Base-by-base conservation (phyloP, 2,888 invertebrate species). In the Amphipoea oculea region DNA sequence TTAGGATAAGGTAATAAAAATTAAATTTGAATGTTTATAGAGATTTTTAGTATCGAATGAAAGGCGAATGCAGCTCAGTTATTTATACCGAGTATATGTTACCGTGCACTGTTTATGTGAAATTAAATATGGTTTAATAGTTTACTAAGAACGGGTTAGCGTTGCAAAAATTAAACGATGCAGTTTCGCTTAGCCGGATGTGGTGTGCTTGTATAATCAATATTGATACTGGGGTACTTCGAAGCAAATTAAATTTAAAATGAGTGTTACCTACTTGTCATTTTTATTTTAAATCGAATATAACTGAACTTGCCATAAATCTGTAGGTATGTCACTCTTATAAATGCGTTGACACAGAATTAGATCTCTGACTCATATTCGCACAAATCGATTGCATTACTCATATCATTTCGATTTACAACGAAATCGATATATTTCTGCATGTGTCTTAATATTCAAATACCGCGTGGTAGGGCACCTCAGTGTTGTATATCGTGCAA, bases 101-200 rank as follows among this genome's bases (percentile, higher is more conserved):
- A 93, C 93, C 90, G 90, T 95, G 94, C 94, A 94, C 92, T 93
- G 93, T 95, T 96, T 95, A 95, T 94, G 93, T 92, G 93, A 93
- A 95, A 95, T 96, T 95, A 95, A 95, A 95, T 95, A 94, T 94
- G 94, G 94, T 95, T 95, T 95, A 95, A 95, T 95, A 95, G 95
- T 95, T 95, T 94, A 95, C 94, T 93, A 91, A 93, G 94, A 94
- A 94, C 91, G 91, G 93, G 94, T 94, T 94, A 92, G 75, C 89
- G 88, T 91, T 88, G 91, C 89, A 91, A 93, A 93, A 94, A 93
- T 93, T 92, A 91, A 82, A 78, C 84, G 92, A 89, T 89, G 89
- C 89, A 89, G 91, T 92, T 92, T 92, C 89, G 79, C 79, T 84
- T 82, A 76, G 72, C 80, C 81, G 87, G 89, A 89, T 81, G 81